A percentile compares a stretch with the other conserved stretches of the same genome.
Evolutionary conservation across 2,797 vertebrate species (phyloP).

Genomic region (Phyllotis vaccarum): DNA sequence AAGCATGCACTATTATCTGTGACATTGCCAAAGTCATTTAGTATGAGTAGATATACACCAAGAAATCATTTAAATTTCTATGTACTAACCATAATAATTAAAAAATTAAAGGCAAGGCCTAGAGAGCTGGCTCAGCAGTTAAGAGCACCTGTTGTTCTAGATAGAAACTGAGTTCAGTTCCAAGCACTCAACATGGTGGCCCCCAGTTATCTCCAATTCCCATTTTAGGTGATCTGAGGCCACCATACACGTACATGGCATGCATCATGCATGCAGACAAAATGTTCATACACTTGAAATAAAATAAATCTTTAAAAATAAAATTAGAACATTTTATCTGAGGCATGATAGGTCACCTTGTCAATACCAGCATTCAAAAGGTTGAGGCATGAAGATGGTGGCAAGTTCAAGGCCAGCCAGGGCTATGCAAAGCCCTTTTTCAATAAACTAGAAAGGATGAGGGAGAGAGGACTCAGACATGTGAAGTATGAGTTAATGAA

Average conservation of each 20-base stretch:
- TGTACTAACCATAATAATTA: background rate
- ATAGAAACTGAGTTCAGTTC: background rate
- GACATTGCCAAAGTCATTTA: background rate
- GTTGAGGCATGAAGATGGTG: background rate
- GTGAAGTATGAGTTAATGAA: background rate
- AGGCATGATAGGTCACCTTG: background rate
- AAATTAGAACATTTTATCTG: background rate
- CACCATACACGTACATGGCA: background rate
- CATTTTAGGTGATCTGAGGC: background rate
- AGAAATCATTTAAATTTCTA: constrained; percentile 9
- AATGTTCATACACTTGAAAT: background rate
- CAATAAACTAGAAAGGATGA: background rate
- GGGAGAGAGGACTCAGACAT: background rate
- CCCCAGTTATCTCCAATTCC: background rate
- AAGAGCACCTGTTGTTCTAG: background rate
- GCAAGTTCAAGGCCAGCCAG: background rate
- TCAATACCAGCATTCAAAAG: background rate
- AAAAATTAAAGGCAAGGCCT: background rate
- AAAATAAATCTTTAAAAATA: background rate
- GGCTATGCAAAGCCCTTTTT: background rate
- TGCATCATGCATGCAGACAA: background rate
- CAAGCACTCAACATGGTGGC: background rate
- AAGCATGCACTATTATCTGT: background rate
- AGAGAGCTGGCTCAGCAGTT: background rate
- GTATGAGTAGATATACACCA: background rate